Evolutionary conservation across 2,888 invertebrate genomes (phyloP).

Genomic region (Carterocephalus palaemon): DNA sequence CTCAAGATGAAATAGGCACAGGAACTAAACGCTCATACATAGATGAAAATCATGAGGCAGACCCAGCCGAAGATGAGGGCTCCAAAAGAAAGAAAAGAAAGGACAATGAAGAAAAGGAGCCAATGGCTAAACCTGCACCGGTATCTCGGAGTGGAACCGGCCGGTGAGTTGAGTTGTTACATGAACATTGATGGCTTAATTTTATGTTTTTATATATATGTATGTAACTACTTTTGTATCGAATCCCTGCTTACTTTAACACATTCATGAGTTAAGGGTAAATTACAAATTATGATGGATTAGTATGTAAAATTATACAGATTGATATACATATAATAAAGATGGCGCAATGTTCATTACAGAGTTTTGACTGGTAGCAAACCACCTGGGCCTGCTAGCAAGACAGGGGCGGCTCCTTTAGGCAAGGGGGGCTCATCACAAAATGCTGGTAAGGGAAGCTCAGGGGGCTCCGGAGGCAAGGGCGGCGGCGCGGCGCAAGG

Average conservation of each 20-base stretch:
- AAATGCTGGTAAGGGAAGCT: slow-evolving; percentile 43
- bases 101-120: slow-evolving; percentile 81
- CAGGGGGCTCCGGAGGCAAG: slow-evolving; percentile 50
- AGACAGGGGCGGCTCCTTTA: slow-evolving; percentile 66
- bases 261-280: no score
- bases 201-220: background rate
- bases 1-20: slow-evolving; percentile 57
- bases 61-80: slow-evolving; percentile 81
- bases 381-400: slow-evolving; percentile 74
- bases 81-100: slow-evolving; percentile 87
- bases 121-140: slow-evolving; percentile 71
- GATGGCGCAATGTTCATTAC: slow-evolving; percentile 26
- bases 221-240: no score
- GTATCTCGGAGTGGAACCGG: slow-evolving; percentile 56
- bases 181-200: background rate
- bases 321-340: no score
- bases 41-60: slow-evolving; percentile 77
- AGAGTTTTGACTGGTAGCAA: slow-evolving; percentile 70
- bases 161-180: slow-evolving; percentile 47
- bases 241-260: no score
- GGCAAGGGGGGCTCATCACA: slow-evolving; percentile 53
- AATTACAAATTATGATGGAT: no score
- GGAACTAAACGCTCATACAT: slow-evolving; percentile 46
- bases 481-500: slow-evolving; percentile 49
- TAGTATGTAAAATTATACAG: no score